Evolutionary conservation across 2,888 invertebrate genomes (phyloP).

Genomic region (Synanthedon tipuliformis): DNA sequence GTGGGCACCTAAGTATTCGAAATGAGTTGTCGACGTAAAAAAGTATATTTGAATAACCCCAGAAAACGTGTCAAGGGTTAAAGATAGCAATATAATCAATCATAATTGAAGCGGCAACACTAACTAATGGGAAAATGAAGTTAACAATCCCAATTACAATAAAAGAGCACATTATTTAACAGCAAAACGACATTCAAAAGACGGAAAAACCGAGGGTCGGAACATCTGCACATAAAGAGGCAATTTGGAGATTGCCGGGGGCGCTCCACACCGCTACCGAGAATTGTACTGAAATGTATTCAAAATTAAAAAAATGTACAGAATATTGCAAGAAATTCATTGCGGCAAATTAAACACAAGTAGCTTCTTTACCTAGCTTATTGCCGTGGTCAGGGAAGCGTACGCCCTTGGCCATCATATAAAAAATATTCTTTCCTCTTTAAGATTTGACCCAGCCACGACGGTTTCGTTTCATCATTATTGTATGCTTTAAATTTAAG

Average conservation of each 20-base stretch:
- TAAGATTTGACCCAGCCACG: neutral
- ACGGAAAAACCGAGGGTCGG: constrained; percentile 67
- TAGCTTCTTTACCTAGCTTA: constrained; percentile 25
- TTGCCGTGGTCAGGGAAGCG: constrained; percentile 28
- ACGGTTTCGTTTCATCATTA: neutral
- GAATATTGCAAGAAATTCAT: constrained; percentile 63
- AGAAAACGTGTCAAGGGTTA: too few species aligned
- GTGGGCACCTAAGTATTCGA: too few species aligned
- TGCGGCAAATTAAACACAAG: constrained; percentile 66
- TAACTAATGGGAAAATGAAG: neutral
- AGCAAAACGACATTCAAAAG: constrained; percentile 69
- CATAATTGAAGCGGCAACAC: neutral
- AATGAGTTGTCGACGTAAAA: too few species aligned
- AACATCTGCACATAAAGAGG: constrained; percentile 71
- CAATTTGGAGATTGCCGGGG: constrained; percentile 70
- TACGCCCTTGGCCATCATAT: neutral
- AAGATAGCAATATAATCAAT: too few species aligned
- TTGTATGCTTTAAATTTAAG: neutral
- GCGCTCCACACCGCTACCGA: constrained; percentile 54
- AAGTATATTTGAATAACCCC: too few species aligned
- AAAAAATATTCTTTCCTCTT: neutral
- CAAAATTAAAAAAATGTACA: constrained; percentile 63
- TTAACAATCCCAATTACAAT: constrained; percentile 51
- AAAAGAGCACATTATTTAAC: constrained; percentile 66
- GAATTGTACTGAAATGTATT: constrained; percentile 68